phyloP scores from a whole-genome alignment of 2,113 vertebrate genomes.

The Ceuthmochares aereus region DNA sequence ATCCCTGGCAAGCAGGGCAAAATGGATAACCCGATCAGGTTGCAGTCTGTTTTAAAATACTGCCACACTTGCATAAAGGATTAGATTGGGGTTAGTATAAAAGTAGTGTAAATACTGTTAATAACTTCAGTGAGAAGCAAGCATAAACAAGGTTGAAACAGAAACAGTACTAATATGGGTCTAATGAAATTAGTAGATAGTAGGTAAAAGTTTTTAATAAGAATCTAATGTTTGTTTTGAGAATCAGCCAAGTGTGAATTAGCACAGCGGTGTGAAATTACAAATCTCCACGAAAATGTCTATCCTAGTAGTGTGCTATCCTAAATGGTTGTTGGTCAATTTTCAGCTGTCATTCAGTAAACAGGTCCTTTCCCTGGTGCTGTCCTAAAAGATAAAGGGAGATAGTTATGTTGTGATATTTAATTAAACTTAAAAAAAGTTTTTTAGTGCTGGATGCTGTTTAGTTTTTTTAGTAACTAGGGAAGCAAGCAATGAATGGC shows the following conservation, averaged over 20 bases:
- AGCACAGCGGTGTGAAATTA: not conserved
- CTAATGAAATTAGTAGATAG: not conserved
- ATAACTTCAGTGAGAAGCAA: not conserved
- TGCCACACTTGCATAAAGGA: conserved; percentile 37
- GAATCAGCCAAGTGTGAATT: not conserved
- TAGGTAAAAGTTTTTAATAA: no score
- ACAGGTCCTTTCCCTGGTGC: not conserved
- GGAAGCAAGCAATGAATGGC: not conserved
- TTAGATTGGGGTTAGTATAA: not conserved
- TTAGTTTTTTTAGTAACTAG: not conserved
- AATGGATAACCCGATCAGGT: conserved; percentile 32
- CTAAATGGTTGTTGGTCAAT: not conserved
- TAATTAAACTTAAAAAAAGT: not conserved
- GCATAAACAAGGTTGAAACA: not conserved
- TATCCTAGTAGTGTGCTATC: not conserved
- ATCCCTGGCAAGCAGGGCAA: not conserved
- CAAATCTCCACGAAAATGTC: not conserved
- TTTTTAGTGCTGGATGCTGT: not conserved
- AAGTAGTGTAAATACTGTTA: not conserved
- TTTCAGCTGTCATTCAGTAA: not conserved
- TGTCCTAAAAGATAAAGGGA: not conserved
- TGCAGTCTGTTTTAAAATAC: conserved; percentile 67
- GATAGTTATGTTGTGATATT: not conserved
- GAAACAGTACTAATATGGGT: not conserved
- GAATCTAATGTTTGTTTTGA: not conserved